These are phyloP conservation scores for Lomographa bimaculata DNA, from an alignment of 2,888 invertebrate genomes.

Conservation along the genomic window DNA sequence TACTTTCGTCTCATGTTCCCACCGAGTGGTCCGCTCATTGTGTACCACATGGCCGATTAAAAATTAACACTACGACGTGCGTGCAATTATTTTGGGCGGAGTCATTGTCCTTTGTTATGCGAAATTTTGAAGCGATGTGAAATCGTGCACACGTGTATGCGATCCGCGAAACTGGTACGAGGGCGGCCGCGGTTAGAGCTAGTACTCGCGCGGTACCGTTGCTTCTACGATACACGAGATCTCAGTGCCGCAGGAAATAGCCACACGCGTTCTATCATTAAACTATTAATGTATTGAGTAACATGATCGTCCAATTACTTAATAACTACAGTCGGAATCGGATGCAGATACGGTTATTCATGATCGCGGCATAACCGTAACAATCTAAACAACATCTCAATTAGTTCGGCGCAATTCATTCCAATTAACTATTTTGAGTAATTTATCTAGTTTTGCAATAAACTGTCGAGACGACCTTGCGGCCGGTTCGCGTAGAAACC, in stretches of 20 bases:
- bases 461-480: slow-evolving; percentile 53
- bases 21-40: slow-evolving; percentile 24
- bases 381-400: slow-evolving; percentile 23
- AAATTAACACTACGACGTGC: slow-evolving; percentile 26
- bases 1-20: slow-evolving; percentile 46
- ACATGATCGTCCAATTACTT: slow-evolving; percentile 15
- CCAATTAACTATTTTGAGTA: slow-evolving; percentile 31
- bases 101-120: slow-evolving; percentile 55
- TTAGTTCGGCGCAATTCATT: slow-evolving; percentile 23
- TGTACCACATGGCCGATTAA: slow-evolving; percentile 29
- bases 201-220: slow-evolving; percentile 12
- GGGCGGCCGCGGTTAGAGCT: slow-evolving; percentile 29
- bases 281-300: slow-evolving; percentile 7
- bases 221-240: slow-evolving; percentile 10
- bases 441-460: slow-evolving; percentile 37
- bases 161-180: slow-evolving; percentile 45
- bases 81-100: slow-evolving; percentile 39
- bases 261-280: slow-evolving; percentile 15
- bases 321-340: slow-evolving; percentile 18
- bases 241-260: slow-evolving; percentile 11
- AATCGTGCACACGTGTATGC: slow-evolving; percentile 51
- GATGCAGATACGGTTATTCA: slow-evolving; percentile 23
- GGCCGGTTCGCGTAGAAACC: slow-evolving; percentile 56
- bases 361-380: slow-evolving; percentile 16
- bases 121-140: slow-evolving; percentile 54